Evolutionary conservation across 2,888 invertebrate species (phyloP), one percentile per base, ranked within the genome.

Genomic region (Dynastes hyllus): DNA sequence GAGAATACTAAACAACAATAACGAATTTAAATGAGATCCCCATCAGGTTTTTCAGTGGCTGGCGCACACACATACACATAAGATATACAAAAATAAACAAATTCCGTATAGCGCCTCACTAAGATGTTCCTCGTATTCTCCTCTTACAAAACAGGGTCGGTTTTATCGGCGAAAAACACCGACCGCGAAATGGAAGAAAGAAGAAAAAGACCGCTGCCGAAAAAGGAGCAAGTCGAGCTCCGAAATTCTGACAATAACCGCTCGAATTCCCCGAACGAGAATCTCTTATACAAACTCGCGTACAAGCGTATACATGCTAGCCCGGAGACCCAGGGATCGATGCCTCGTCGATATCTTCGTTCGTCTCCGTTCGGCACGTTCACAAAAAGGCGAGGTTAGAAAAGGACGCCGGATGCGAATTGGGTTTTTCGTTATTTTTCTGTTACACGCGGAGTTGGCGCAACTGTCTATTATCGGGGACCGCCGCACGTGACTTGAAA

Each of bases 201-300:
- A 32, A 13, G 40, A 67, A 67, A 45, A 67, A 40, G 6, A n/a
- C n/a, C 3, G 45, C n/a, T 16, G 80, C 78, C 79, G 76, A 77
- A 85, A 86, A 86, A 86, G 83, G 84, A 86, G 86, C 85, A 86
- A 84, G 85, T 83, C 78, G 65, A 76, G 55, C 65, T 73, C 73
- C 29, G 87, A 87, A 87, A 87, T 88, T 88, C 88, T 87, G 87
- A 88, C 87, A 87, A 88, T 88, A 87, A 87, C 87, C 84, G 86
- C 84, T 85, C 84, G 87, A 88, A 88, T 88, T 88, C 88, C 87
- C 87, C 86, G 88, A 88, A 88, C 87, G 87, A 88, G 87, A 87
- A 87, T 87, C 87, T 88, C 87, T 87, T 85, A 85, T 86, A 87
- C 87, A 87, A 88, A 87, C 87, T 87, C 86, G 85, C 83, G 85